phyloP scores from a whole-genome alignment of 2,113 vertebrate genomes.

The Pygathrix nemaeus region DNA sequence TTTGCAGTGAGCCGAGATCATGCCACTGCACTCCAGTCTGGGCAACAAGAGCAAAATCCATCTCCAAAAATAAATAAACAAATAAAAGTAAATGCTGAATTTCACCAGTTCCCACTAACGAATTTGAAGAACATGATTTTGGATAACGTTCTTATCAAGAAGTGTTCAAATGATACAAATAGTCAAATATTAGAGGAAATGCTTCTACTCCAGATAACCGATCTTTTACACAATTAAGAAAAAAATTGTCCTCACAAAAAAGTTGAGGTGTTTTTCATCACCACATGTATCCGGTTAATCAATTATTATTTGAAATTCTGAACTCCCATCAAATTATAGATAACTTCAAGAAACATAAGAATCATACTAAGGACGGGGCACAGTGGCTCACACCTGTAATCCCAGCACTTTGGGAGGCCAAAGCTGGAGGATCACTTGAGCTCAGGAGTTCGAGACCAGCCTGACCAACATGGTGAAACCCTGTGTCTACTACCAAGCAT shows the following conservation, averaged over 20 bases:
- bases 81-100: constrained; percentile 43
- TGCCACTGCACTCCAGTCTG: too few relatives aligned
- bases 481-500: too few relatives aligned
- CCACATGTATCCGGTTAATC: constrained; percentile 17
- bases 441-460: too few relatives aligned
- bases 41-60: too few relatives aligned
- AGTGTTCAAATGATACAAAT: constrained; percentile 1
- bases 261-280: neutral
- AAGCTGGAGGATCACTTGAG: too few relatives aligned
- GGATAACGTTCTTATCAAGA: neutral
- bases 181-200: constrained; percentile 20
- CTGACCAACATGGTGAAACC: too few relatives aligned
- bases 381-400: too few relatives aligned
- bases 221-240: neutral
- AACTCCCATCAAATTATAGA: constrained; percentile 15
- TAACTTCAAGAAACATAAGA: constrained; percentile 25
- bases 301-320: constrained; percentile 39
- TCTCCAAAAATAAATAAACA: too few relatives aligned
- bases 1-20: too few relatives aligned
- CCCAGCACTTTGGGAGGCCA: too few relatives aligned
- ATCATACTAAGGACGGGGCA: neutral
- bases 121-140: constrained; percentile 37
- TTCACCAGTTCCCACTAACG: neutral
- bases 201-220: neutral
- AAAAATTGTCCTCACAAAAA: neutral